A percentile compares a stretch with the other conserved stretches of the same genome.
Evolutionary conservation across 2,888 invertebrate species (phyloP).

Genomic region (Elegia similella): DNA sequence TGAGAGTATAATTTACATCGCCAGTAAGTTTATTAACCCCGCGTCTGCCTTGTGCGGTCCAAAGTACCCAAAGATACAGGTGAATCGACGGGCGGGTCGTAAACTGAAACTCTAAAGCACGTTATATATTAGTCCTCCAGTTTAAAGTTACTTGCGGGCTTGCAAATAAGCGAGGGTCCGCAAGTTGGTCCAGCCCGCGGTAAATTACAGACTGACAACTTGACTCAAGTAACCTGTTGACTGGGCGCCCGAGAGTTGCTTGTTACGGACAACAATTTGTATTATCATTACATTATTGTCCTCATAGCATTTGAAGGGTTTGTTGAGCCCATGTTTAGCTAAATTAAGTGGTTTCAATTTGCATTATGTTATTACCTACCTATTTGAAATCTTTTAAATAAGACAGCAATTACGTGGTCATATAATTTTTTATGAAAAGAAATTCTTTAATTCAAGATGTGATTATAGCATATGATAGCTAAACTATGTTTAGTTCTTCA

Average conservation of each 20-base stretch:
- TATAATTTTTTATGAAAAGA: neutral
- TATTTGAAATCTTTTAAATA: neutral
- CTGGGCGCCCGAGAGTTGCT: constrained; percentile 57
- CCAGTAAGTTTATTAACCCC: neutral
- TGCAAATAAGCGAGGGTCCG: constrained; percentile 66
- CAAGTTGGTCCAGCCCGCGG: constrained; percentile 60
- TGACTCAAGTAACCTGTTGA: constrained; percentile 78
- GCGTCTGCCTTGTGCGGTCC: neutral
- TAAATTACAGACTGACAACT: constrained; percentile 76
- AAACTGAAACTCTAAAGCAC: constrained; percentile 56
- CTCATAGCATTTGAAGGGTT: constrained; percentile 37
- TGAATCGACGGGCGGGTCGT: constrained; percentile 47
- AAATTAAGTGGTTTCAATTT: neutral
- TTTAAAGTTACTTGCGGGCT: constrained; percentile 69
- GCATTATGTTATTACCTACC: neutral
- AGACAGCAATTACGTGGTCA: neutral
- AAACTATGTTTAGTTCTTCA: no score
- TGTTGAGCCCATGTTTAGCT: constrained; percentile 25
- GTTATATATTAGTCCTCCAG: constrained; percentile 67
- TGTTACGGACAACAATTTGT: constrained; percentile 53
- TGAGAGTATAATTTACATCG: neutral
- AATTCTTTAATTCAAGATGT: neutral
- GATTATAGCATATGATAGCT: no score
- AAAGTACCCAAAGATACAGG: constrained; percentile 34
- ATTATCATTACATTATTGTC: constrained; percentile 31